Base-by-base conservation (phyloP, 2,113 vertebrate genomes). In the Elephantulus edwardii region DNA sequence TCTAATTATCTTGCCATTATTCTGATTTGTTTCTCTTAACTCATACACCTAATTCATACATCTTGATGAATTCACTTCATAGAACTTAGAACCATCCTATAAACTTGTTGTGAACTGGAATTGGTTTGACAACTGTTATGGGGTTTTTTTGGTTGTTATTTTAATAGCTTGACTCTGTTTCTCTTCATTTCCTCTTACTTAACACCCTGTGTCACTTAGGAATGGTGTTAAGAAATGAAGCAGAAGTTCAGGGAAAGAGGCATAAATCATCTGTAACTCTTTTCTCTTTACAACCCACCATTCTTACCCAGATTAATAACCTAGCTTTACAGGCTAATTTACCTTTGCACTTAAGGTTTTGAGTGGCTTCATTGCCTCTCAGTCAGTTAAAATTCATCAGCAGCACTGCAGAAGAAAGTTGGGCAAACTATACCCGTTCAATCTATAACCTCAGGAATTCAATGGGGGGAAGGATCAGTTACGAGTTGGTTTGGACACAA, bases 281-380 rank as follows among this genome's bases (percentile, higher is more conserved):
- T 80, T 66, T 75, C 19, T 86, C 54, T 38, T 83, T 81, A 56
- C 1, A 86, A 46, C 35, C 20, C 14, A 28, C 33, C 16, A 58
- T 72, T 56, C 80, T 46, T 77, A 52, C 62, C 50, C 71, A 82
- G 86, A 82, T 71, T 60, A 71, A 30, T 83, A 92, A 62, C 22
- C 17, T 38, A 64, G 2, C 66, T 30, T 92, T 74, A 33, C 33
- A 74, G 24, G 48, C 54, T 77, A 14, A 77, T 54, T 16, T 6
- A 46, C 46, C 9, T 46, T 19, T 72, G 33, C 40, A 66, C 35
- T 75, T 33, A 22, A 76, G 35, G 8, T 77, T 83, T 86, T 86
- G 62, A 86, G 88, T 62, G 40, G 42, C 56, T 83, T 48, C 48
- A 1, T 79, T 46, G n/a, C n/a, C n/a, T n/a, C n/a, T n/a, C n/a